phyloP scores from a whole-genome alignment of 2,113 vertebrate species.

The Octodon degus region DNA sequence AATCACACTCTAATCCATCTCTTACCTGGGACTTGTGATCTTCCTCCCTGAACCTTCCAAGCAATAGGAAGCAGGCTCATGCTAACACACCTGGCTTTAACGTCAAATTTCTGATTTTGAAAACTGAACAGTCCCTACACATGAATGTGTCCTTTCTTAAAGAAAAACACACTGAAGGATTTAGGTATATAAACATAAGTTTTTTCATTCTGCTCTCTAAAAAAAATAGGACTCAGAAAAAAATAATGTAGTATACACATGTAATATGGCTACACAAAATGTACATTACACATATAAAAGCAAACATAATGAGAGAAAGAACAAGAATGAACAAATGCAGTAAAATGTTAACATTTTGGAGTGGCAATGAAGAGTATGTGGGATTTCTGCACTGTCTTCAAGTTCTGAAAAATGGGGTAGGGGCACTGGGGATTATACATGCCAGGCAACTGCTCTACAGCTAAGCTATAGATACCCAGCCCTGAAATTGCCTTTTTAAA shows the following conservation, averaged over 20 bases:
- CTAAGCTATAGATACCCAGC: not conserved
- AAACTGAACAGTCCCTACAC: not conserved
- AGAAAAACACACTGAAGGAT: not conserved
- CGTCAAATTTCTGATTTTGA: not conserved
- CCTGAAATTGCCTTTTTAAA: not conserved
- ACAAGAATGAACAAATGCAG: not conserved
- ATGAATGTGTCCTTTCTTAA: not conserved
- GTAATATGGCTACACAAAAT: not conserved
- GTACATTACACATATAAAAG: not conserved
- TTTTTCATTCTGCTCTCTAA: constrained; percentile 16
- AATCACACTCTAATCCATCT: not conserved
- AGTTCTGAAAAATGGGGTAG: not conserved
- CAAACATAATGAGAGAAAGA: not conserved
- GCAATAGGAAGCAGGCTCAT: not conserved
- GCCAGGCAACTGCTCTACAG: not conserved
- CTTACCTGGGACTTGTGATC: not conserved
- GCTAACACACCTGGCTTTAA: not conserved
- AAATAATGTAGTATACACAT: not conserved
- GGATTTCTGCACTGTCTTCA: constrained; percentile 32
- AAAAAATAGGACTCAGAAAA: not conserved
- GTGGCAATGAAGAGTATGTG: not conserved
- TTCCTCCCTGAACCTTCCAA: not conserved
- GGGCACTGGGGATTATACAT: not conserved
- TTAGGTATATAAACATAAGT: not conserved
- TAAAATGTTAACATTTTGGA: constrained; percentile 33